Percentiles rank a stretch among this genome's conserved stretches.
These are phyloP conservation scores for Exephanes ischioxanthus DNA, from an alignment of 2,888 invertebrate species.

Conservation along the genomic window DNA sequence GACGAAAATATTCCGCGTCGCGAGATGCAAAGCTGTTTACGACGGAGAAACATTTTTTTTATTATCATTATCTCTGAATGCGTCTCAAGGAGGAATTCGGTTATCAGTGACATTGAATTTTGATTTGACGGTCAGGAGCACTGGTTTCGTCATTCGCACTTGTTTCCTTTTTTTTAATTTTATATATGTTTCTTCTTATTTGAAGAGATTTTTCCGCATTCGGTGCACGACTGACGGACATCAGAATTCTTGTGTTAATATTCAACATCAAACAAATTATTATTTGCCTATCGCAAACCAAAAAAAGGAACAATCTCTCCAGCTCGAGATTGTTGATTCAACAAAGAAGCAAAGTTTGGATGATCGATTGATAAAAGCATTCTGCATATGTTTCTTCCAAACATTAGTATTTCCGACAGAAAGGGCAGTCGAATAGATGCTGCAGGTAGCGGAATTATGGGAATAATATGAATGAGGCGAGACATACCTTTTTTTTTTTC, in stretches of 20 bases:
- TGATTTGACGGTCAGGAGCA: constrained; percentile 36
- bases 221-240: neutral
- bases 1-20: constrained; percentile 38
- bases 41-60: constrained; percentile 2
- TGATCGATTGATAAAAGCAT: too few species aligned
- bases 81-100: constrained; percentile 36
- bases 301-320: too few species aligned
- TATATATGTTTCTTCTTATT: neutral
- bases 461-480: too few species aligned
- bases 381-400: too few species aligned
- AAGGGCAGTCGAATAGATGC: too few species aligned
- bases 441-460: too few species aligned
- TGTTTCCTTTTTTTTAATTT: neutral
- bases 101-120: constrained; percentile 80
- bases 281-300: too few species aligned
- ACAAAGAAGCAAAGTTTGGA: too few species aligned
- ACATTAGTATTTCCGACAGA: too few species aligned
- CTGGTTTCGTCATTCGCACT: constrained; percentile 15
- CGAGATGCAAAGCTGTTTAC: constrained; percentile 31
- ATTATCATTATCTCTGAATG: constrained; percentile 68
- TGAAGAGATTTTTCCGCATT: neutral
- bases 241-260: neutral
- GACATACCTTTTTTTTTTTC: too few species aligned
- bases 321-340: too few species aligned
- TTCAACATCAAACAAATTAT: neutral